Evolutionary conservation across 2,888 invertebrate genomes (phyloP).

Genomic region (Cynaeus angustus): DNA sequence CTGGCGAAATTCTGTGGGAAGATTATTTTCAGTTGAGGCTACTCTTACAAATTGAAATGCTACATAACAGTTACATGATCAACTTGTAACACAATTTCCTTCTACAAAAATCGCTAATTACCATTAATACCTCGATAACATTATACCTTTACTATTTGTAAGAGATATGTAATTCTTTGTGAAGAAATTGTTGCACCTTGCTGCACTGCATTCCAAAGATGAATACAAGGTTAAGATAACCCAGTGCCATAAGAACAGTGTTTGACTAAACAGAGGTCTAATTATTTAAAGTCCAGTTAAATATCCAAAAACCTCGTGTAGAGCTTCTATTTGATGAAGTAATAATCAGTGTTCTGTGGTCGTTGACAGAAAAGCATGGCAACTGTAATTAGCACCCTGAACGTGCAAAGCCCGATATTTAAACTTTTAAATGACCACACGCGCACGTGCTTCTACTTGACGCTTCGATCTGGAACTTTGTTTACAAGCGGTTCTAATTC

Average conservation of each 20-base stretch:
- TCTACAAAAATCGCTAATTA: too few species aligned
- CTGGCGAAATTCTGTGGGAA: too few species aligned
- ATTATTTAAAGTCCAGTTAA: conserved; percentile 60
- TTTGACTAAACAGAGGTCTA: conserved; percentile 47
- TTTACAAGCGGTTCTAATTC: neutral
- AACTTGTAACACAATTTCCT: too few species aligned
- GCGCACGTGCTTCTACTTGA: conserved; percentile 54
- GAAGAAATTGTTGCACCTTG: conserved; percentile 13
- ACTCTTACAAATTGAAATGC: too few species aligned
- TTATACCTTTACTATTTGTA: too few species aligned
- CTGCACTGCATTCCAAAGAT: conserved; percentile 44
- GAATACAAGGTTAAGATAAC: conserved; percentile 35
- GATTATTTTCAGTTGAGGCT: too few species aligned
- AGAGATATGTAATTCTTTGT: neutral
- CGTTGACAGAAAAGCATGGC: conserved; percentile 62
- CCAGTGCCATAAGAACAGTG: conserved; percentile 29
- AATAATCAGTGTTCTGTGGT: conserved; percentile 63
- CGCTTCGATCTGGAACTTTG: conserved; percentile 5
- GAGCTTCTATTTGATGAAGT: conserved; percentile 61
- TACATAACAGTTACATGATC: too few species aligned
- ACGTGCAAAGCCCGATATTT: conserved; percentile 63
- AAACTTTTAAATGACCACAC: conserved; percentile 63
- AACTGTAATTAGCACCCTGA: conserved; percentile 67
- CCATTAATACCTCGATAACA: too few species aligned
- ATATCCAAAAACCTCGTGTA: conserved; percentile 52